Percentiles rank a stretch among this genome's conserved stretches.
Evolutionary conservation across 2,888 invertebrate species (phyloP).

Genomic region (Luperina nickerlii): DNA sequence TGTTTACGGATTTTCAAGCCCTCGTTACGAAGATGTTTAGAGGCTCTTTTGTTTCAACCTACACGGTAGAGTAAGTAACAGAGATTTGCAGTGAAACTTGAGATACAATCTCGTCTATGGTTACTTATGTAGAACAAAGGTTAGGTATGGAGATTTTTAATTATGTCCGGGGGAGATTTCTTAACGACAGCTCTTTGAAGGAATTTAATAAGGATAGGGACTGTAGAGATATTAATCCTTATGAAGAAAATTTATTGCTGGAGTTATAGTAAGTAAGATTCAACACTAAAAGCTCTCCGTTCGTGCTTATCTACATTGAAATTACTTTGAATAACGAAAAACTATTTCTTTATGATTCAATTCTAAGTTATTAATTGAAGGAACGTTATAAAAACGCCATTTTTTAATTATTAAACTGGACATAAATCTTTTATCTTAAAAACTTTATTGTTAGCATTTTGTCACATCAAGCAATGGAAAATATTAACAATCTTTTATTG

Average conservation of each 20-base stretch:
- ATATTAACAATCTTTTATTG: background rate
- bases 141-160: background rate
- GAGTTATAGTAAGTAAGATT: background rate
- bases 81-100: slow-evolving; percentile 24
- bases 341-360: background rate
- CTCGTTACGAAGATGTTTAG: slow-evolving; percentile 50
- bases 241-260: background rate
- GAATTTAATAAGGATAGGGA: background rate
- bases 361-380: background rate
- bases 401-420: background rate
- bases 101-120: slow-evolving; percentile 1
- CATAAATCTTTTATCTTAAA: too few species aligned
- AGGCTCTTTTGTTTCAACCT: slow-evolving; percentile 45
- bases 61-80: slow-evolving; percentile 20
- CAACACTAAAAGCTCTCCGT: background rate
- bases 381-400: background rate
- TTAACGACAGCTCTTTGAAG: background rate
- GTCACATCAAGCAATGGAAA: background rate
- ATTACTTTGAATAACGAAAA: background rate
- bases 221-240: too few species aligned
- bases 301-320: background rate
- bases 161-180: background rate
- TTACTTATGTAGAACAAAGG: background rate
- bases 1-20: slow-evolving; percentile 45
- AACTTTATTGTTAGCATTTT: background rate